phyloP scores from a whole-genome alignment of 2,888 invertebrate species.

The Alviniconcha strummeri region DNA sequence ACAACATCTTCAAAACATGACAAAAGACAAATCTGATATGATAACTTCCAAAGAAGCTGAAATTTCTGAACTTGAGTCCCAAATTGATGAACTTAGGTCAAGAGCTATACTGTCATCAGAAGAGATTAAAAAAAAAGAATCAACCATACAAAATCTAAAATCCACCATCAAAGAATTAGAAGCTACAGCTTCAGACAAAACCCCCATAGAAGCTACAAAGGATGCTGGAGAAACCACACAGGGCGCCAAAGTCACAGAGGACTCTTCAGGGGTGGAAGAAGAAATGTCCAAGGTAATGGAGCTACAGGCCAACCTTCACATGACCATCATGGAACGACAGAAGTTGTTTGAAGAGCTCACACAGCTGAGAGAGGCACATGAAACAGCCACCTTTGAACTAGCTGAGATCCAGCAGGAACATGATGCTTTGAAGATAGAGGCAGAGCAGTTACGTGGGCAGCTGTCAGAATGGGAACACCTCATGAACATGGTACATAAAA shows the following conservation, averaged over 20 bases:
- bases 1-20: background rate
- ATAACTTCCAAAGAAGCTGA: background rate
- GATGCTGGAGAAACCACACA: background rate
- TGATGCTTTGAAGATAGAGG: slow-evolving; percentile 42
- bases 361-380: slow-evolving; percentile 42
- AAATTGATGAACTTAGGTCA: slow-evolving; percentile 13
- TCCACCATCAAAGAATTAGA: background rate
- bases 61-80: slow-evolving; percentile 7
- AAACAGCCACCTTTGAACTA: slow-evolving; percentile 53
- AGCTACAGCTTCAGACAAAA: background rate
- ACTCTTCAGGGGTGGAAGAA: background rate
- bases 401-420: slow-evolving; percentile 50
- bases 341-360: slow-evolving; percentile 41
- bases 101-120: background rate
- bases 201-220: no score
- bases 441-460: slow-evolving; percentile 41
- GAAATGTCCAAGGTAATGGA: slow-evolving; percentile 28
- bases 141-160: background rate
- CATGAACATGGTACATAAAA: slow-evolving; percentile 34
- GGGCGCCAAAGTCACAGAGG: background rate
- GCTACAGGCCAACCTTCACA: slow-evolving; percentile 31
- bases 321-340: slow-evolving; percentile 35
- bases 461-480: slow-evolving; percentile 59
- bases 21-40: slow-evolving; percentile 31
- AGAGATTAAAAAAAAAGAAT: slow-evolving; percentile 1